Conservation (phyloP, 2,797 vertebrate genomes). For the Acipenser transmontanus region DNA sequence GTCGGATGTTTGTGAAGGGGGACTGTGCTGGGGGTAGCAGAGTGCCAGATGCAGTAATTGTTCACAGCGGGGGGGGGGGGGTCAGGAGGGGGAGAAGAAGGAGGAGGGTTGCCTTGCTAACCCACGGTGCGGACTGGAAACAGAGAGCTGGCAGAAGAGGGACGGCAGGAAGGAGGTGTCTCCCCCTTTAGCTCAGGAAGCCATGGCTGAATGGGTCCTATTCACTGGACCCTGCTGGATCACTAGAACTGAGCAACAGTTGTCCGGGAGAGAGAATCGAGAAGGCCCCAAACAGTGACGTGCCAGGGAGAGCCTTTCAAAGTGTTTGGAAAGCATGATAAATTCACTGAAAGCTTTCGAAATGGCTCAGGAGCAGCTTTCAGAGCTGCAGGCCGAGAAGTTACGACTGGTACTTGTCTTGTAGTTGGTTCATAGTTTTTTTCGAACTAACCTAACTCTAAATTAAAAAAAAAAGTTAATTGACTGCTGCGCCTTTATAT, state of each 20-base stretch:
- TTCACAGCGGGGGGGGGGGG: constrained; percentile 32
- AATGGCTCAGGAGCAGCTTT: constrained; percentile 21
- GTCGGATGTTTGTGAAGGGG: constrained; percentile 29
- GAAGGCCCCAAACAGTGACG: constrained; percentile 35
- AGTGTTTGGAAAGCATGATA: constrained; percentile 19
- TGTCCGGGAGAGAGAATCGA: constrained; percentile 41
- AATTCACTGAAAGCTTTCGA: constrained; percentile 24
- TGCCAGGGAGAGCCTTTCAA: constrained; percentile 27
- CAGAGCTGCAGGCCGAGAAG: constrained; percentile 8
- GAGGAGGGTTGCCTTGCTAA: neutral
- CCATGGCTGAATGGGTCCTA: constrained; percentile 36
- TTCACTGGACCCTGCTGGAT: constrained; percentile 33
- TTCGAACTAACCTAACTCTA: no score
- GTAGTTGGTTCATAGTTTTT: no score
- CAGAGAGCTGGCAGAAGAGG: constrained; percentile 29
- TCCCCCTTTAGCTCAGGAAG: constrained; percentile 34
- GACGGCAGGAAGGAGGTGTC: constrained; percentile 27
- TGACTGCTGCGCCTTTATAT: no score
- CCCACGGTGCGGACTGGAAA: constrained; percentile 11
- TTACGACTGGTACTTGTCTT: no score
- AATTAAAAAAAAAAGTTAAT: no score
- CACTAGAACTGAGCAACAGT: constrained; percentile 36
- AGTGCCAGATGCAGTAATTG: constrained; percentile 44
- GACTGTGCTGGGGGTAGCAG: constrained; percentile 4
- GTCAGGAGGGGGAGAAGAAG: constrained; percentile 16